Evolutionary conservation across 2,797 vertebrate species (phyloP).

Genomic region (Halcyon badia): DNA sequence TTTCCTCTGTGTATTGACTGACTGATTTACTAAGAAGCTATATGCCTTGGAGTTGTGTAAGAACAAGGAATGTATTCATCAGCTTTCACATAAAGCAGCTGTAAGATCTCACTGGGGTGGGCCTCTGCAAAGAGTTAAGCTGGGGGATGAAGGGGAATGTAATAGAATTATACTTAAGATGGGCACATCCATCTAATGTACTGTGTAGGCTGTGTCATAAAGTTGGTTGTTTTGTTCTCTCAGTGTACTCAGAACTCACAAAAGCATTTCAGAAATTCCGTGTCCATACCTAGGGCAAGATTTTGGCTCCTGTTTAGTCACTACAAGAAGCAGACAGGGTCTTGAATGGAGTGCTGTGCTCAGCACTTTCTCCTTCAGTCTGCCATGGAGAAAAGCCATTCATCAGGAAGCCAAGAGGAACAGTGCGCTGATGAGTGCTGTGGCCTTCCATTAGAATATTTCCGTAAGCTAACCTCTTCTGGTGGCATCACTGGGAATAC

Average conservation of each 20-base stretch:
- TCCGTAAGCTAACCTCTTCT: background rate
- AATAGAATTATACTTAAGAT: background rate
- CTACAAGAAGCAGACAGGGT: background rate
- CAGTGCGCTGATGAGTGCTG: accelerated
- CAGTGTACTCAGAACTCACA: background rate
- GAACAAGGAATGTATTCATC: constrained; percentile 43
- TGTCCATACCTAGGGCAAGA: background rate
- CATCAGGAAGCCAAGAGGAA: background rate
- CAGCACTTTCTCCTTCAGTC: background rate
- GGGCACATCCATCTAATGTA: background rate
- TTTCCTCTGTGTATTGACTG: constrained; percentile 43
- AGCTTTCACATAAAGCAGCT: constrained; percentile 13
- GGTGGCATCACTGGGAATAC: background rate
- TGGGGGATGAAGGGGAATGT: background rate
- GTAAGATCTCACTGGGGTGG: constrained; percentile 5
- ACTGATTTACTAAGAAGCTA: constrained; percentile 25
- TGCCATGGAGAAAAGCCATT: background rate
- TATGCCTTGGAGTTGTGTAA: constrained; percentile 26
- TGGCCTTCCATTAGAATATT: background rate
- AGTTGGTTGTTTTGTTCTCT: background rate
- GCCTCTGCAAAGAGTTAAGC: constrained; percentile 5
- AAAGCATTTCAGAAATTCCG: background rate
- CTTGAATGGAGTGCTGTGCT: background rate
- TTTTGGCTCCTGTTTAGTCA: background rate
- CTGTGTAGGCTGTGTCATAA: background rate